These are phyloP conservation scores for Pygoscelis adeliae DNA, from an alignment of 2,113 vertebrate species.

Conservation along the genomic window DNA sequence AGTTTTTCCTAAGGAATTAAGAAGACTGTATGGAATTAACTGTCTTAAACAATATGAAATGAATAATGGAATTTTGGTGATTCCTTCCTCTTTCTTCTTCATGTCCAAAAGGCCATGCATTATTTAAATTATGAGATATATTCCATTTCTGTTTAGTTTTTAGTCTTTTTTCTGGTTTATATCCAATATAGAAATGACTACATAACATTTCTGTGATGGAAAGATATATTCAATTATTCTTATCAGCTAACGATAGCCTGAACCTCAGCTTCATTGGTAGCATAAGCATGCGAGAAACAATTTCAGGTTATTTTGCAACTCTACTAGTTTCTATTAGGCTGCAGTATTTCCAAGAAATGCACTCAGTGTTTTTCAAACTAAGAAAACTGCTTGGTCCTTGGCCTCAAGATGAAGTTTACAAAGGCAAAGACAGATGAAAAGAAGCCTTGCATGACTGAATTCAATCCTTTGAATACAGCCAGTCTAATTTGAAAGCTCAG, in stretches of 20 bases:
- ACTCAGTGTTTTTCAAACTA: not conserved
- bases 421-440: not conserved
- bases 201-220: not conserved
- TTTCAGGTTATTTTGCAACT: not conserved
- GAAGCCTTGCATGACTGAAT: not conserved
- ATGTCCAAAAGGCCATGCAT: fast-evolving
- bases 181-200: not conserved
- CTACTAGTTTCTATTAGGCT: not conserved
- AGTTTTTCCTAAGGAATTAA: not conserved
- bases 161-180: not conserved
- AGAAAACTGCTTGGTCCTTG: not conserved
- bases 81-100: not conserved
- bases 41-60: not conserved
- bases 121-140: not conserved
- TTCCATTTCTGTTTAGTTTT: not conserved
- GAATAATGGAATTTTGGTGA: not conserved
- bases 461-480: not conserved
- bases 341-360: not conserved
- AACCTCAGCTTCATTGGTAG: not conserved
- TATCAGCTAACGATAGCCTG: not conserved
- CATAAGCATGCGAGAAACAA: not conserved
- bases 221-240: not conserved
- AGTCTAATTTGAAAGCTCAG: not conserved
- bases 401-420: not conserved
- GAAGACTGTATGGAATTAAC: not conserved